Base-by-base conservation (phyloP, 2,888 invertebrate genomes). In the Nomada ruficornis region DNA sequence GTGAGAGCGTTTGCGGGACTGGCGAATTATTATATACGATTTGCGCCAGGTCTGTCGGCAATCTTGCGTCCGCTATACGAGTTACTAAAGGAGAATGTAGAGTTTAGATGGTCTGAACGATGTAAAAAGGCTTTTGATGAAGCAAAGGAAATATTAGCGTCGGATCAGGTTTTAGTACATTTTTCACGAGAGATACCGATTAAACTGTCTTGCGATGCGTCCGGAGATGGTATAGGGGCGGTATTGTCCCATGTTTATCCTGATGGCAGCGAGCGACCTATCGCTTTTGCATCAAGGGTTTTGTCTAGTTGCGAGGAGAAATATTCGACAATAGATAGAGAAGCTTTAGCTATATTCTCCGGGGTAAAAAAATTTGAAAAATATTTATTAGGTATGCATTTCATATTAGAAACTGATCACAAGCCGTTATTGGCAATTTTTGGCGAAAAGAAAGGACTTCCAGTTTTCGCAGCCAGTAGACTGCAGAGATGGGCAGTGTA, bases 401-500 rank as follows among this genome's bases (percentile, higher is more conserved):
- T 85, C 47, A 47, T 78, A 13, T 70, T 86, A 11, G 42, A 83
- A 68, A 83, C 83, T 0, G 85, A 84, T 26, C 80, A 80, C 44
- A 54, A 59, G 13, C 73, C 80, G 0, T 67, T 83, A 20, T n/a
- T 70, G 3, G 36, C 77, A 29, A 83, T 85, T 59, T 85, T 86
- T 0, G 64, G 77, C 15, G 77, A 74, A 7, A 55, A 55, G 50
- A 80, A 82, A 54, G 65, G 70, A 0, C 44, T 86, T 0, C 85
- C 80, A 0, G 67, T 54, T 44, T 84, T 84, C 2, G 82, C 80
- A 11, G 82, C 76, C 0, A 44, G 73, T 11, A 68, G 80, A 9
- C 44, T 85, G 44, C 86, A 82, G 57, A 54, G 80, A 2, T 86
- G 77, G 73, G 73, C 84, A 26, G 57, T 73, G 60, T 82, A 82